phyloP scores from a whole-genome alignment of 1,140 invertebrate species.

The Drosophila simulans region DNA sequence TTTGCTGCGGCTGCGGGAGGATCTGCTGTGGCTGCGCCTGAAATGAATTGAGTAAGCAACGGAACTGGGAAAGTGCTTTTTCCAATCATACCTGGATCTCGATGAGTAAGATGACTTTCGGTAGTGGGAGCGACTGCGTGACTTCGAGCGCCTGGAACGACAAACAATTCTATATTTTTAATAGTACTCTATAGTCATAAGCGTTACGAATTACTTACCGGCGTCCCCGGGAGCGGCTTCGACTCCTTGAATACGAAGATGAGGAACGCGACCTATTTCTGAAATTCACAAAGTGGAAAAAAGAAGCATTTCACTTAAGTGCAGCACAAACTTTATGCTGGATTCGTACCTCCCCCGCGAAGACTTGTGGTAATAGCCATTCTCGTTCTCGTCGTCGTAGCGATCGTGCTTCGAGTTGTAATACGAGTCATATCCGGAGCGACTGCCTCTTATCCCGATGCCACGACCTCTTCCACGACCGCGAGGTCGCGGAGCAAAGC shows the following conservation, averaged over 20 bases:
- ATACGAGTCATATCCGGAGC: slow-evolving; percentile 65
- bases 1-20: slow-evolving; percentile 69
- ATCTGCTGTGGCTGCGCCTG: slow-evolving; percentile 66
- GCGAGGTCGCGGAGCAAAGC: slow-evolving; percentile 69
- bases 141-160: slow-evolving; percentile 70
- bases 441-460: slow-evolving; percentile 47
- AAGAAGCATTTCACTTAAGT: no score
- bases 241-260: slow-evolving; percentile 79
- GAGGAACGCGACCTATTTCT: slow-evolving; percentile 82
- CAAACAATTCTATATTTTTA: slow-evolving; percentile 52
- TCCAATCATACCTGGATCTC: slow-evolving; percentile 52
- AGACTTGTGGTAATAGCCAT: slow-evolving; percentile 63
- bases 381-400: slow-evolving; percentile 60
- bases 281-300: slow-evolving; percentile 18
- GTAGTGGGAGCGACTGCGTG: slow-evolving; percentile 75
- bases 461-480: slow-evolving; percentile 60
- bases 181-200: slow-evolving; percentile 17
- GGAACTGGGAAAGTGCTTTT: no score
- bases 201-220: slow-evolving; percentile 41
- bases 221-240: slow-evolving; percentile 84
- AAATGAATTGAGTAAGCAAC: background rate
- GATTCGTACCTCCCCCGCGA: slow-evolving; percentile 56
- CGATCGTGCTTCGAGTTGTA: slow-evolving; percentile 61
- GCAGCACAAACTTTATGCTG: no score
- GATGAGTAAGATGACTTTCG: slow-evolving; percentile 77